Conservation (phyloP, 2,888 invertebrate species). For the Chromoteleia sp. region DNA sequence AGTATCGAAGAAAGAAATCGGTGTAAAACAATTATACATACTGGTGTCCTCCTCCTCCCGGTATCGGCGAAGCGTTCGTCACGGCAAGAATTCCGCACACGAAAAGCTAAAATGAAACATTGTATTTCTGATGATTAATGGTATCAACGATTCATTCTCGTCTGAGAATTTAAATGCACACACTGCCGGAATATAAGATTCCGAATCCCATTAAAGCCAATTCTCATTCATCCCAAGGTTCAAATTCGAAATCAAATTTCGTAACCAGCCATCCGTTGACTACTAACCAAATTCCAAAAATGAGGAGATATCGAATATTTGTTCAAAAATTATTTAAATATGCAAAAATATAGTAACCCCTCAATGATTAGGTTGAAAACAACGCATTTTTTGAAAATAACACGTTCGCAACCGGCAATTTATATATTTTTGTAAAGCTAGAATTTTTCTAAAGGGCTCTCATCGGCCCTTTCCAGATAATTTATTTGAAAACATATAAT, state of each 20-base stretch:
- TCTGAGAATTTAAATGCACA: slow-evolving; percentile 18
- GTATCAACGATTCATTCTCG: slow-evolving; percentile 13
- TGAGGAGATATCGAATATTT: too few relatives aligned
- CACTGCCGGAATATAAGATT: slow-evolving; percentile 10
- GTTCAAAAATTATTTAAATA: too few relatives aligned
- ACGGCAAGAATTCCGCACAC: slow-evolving; percentile 79
- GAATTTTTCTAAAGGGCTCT: too few relatives aligned
- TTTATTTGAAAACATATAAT: too few relatives aligned
- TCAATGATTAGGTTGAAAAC: too few relatives aligned
- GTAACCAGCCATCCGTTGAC: background rate
- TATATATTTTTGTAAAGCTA: too few relatives aligned
- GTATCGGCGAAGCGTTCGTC: slow-evolving; percentile 78
- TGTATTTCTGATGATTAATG: slow-evolving; percentile 51
- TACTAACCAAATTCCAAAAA: background rate
- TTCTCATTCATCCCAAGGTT: slow-evolving; percentile 14
- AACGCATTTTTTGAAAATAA: too few relatives aligned
- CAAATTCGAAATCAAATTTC: slow-evolving; percentile 14
- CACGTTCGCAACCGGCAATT: too few relatives aligned
- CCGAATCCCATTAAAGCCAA: background rate
- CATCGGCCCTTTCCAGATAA: too few relatives aligned
- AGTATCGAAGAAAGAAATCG: slow-evolving; percentile 13
- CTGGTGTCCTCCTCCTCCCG: slow-evolving; percentile 72
- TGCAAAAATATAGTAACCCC: too few relatives aligned
- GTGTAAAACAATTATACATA: slow-evolving; percentile 33
- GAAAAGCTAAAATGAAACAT: slow-evolving; percentile 78